Evolutionary conservation across 1,140 invertebrate genomes (phyloP), one percentile per base, ranked within the genome.

Genomic region (Hesperophylax magnus): DNA sequence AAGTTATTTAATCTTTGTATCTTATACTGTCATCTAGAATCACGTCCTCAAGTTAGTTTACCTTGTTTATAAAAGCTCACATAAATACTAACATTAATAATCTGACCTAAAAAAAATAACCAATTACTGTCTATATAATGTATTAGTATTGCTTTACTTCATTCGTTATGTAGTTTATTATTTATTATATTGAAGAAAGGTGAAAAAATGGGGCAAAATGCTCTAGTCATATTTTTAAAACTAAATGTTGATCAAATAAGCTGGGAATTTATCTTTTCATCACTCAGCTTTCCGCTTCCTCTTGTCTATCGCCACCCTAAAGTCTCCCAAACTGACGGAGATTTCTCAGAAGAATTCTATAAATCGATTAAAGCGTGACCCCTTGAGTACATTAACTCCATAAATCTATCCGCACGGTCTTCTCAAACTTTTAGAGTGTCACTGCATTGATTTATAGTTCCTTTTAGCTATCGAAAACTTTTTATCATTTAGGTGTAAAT

Each of bases 401-500:
- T 82, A 82, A 82, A 83, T 83, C 78, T 65, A 75, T 82, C 77
- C 60, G 58, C 65, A 39, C 78, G n/a, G 80, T 71, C 54, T 71
- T 67, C 76, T 72, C 80, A 69, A 79, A 79, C 69, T 75, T 79
- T 60, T 53, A 56, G 77, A 69, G 56, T 80, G 82, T 82, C 81
- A 82, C 81, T 79, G 77, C 81, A 82, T 80, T 83, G 78, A 83
- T 83, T 83, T 83, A 83, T 80, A 24, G 81, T 54, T 63, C 61
- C 78, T 80, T 83, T 83, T 83, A 80, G 82, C 82, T 78, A 78
- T 80, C 78, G 58, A 65, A 78, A 83, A 80, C 76, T 71, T 82
- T 82, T 80, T 83, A 80, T 83, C 79, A 83, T 83, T 80, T 82
- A 79, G 69, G 67, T 15, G 52, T 58, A 65, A 65, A 18, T 77